phyloP scores from a whole-genome alignment of 2,888 invertebrate species.

The Seira sanloemensis region DNA sequence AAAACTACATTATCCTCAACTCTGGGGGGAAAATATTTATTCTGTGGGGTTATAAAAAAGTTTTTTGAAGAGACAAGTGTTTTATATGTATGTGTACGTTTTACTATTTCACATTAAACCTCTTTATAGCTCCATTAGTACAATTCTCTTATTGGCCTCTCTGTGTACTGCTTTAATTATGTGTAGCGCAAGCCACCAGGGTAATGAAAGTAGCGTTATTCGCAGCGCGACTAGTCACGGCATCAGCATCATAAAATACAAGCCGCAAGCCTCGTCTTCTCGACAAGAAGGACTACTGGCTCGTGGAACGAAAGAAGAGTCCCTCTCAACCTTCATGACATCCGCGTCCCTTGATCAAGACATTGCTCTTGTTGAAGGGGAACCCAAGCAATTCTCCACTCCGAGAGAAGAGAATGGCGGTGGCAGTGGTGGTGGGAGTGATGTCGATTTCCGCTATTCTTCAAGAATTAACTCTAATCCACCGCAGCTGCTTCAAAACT shows the following conservation, averaged over 20 bases:
- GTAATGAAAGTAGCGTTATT: slow-evolving; percentile 28
- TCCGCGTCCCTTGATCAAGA: slow-evolving; percentile 33
- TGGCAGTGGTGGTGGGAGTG: slow-evolving; percentile 1
- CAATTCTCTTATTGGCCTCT: slow-evolving; percentile 55
- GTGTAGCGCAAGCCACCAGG: slow-evolving; percentile 45
- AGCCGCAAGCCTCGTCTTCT: background rate
- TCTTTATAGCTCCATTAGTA: background rate
- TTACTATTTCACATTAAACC: too few species aligned
- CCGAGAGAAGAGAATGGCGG: too few species aligned
- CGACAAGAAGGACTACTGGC: background rate
- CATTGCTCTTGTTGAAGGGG: background rate
- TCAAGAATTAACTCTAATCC: slow-evolving; percentile 39
- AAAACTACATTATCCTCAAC: too few species aligned
- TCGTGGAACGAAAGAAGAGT: slow-evolving; percentile 10
- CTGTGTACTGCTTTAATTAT: slow-evolving; percentile 14
- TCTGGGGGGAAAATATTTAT: too few species aligned
- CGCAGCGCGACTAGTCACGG: slow-evolving; percentile 1
- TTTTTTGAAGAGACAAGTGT: too few species aligned
- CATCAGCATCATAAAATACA: background rate
- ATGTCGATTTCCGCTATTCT: slow-evolving; percentile 43
- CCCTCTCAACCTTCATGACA: slow-evolving; percentile 21
- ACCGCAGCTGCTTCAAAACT: slow-evolving; percentile 43
- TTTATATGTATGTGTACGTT: too few species aligned
- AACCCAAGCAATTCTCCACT: background rate
- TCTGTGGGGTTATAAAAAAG: too few species aligned